Evolutionary conservation across 2,888 invertebrate species (phyloP).

Genomic region (Drosophila histrio): DNA sequence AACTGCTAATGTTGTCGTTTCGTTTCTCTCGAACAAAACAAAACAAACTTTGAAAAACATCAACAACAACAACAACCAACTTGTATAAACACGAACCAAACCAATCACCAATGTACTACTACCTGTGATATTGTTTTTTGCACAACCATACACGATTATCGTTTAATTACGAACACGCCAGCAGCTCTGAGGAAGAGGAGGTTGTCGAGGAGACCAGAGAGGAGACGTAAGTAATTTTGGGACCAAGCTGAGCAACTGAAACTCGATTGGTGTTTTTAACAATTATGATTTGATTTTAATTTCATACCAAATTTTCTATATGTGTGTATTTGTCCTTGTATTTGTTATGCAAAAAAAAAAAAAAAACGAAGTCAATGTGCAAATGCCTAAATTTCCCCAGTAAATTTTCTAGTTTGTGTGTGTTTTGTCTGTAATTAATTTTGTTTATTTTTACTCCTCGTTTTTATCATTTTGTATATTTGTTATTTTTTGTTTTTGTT

Average conservation of each 20-base stretch:
- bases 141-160: conserved; percentile 46
- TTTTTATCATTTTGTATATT: conserved; percentile 43
- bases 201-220: conserved; percentile 84
- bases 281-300: conserved; percentile 49
- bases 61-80: conserved; percentile 13
- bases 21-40: conserved; percentile 59
- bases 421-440: conserved; percentile 54
- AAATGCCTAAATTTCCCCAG: conserved; percentile 33
- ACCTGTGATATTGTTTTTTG: conserved; percentile 60
- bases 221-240: conserved; percentile 83
- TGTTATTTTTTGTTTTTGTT: conserved; percentile 55
- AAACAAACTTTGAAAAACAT: conserved; percentile 34
- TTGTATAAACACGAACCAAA: conserved; percentile 39
- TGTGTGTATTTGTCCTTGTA: conserved; percentile 53
- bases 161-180: conserved; percentile 76
- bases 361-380: conserved; percentile 43
- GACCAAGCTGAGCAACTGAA: conserved; percentile 52
- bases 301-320: conserved; percentile 47
- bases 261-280: conserved; percentile 65
- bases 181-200: conserved; percentile 85
- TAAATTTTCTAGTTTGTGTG: conserved; percentile 43
- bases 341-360: conserved; percentile 38
- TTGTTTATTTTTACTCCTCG: conserved; percentile 28
- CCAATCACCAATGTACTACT: conserved; percentile 38
- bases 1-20: conserved; percentile 72